phyloP scores from a whole-genome alignment of 2,797 vertebrate species.

The Coranthus polyacanthus region DNA sequence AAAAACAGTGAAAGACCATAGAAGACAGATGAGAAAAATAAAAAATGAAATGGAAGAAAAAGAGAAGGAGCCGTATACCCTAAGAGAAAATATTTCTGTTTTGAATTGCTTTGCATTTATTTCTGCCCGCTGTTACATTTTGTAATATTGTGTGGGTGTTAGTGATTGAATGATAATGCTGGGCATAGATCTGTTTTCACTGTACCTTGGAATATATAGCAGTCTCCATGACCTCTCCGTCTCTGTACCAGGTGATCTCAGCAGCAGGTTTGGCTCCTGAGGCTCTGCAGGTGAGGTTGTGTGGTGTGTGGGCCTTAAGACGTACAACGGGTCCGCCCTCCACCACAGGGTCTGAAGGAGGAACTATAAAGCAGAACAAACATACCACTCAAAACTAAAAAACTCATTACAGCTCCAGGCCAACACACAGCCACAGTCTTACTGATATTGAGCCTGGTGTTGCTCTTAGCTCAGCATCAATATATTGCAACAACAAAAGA shows the following conservation, averaged over 20 bases:
- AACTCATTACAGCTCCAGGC: slow-evolving; percentile 55
- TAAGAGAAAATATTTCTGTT: slow-evolving; percentile 53
- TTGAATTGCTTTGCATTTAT: slow-evolving; percentile 61
- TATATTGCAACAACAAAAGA: slow-evolving; percentile 40
- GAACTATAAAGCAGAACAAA: slow-evolving; percentile 83
- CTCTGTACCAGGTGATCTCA: slow-evolving; percentile 92
- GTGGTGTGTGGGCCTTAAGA: slow-evolving; percentile 88
- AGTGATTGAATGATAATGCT: slow-evolving; percentile 44
- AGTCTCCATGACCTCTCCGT: slow-evolving; percentile 88
- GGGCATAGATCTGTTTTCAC: slow-evolving; percentile 28
- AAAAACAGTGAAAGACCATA: slow-evolving; percentile 25
- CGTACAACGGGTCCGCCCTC: slow-evolving; percentile 89
- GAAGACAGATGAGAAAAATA: slow-evolving; percentile 49
- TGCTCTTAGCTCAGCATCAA: slow-evolving; percentile 62
- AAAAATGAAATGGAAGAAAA: slow-evolving; percentile 19
- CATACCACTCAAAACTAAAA: slow-evolving; percentile 49
- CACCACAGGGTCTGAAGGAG: slow-evolving; percentile 90
- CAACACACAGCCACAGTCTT: slow-evolving; percentile 30
- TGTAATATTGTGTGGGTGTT: slow-evolving; percentile 42
- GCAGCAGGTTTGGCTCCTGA: slow-evolving; percentile 89
- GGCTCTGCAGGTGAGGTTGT: slow-evolving; percentile 91
- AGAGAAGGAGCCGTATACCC: slow-evolving; percentile 30
- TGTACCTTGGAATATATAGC: slow-evolving; percentile 89
- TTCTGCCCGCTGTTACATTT: slow-evolving; percentile 36
- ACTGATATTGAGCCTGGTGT: slow-evolving; percentile 51